These are phyloP conservation scores for Atta colombica DNA, from an alignment of 1,140 invertebrate species.

Conservation along the genomic window DNA sequence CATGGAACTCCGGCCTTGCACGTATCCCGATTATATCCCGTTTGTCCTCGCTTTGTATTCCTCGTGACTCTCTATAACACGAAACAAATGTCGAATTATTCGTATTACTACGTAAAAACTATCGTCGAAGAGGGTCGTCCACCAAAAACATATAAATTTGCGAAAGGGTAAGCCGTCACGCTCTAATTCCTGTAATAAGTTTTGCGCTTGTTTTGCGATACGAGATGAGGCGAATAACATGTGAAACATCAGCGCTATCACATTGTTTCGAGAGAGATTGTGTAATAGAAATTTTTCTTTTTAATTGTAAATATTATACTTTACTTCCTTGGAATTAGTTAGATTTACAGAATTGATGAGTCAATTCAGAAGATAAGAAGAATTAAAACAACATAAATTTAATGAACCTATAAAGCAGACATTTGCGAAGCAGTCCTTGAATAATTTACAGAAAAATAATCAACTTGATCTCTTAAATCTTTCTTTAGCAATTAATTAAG, in stretches of 20 bases:
- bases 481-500: not conserved
- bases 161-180: slow-evolving; percentile 78
- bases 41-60: not conserved
- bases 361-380: not conserved
- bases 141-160: slow-evolving; percentile 77
- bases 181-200: not conserved
- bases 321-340: not conserved
- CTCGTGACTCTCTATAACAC: not conserved
- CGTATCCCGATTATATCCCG: not conserved
- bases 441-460: not conserved
- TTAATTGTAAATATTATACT: not conserved
- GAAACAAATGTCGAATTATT: slow-evolving; percentile 76
- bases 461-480: not conserved
- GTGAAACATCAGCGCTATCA: not conserved
- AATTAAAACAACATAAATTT: not conserved
- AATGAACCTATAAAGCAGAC: not conserved
- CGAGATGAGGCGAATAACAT: slow-evolving; percentile 66
- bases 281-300: not conserved
- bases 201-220: slow-evolving; percentile 45
- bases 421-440: not conserved
- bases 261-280: too few relatives aligned
- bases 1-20: slow-evolving; percentile 28
- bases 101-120: slow-evolving; percentile 80
- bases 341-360: not conserved
- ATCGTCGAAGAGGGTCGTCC: slow-evolving; percentile 65